phyloP scores from a whole-genome alignment of 1,140 invertebrate species.

The Stegodyphus dumicola region DNA sequence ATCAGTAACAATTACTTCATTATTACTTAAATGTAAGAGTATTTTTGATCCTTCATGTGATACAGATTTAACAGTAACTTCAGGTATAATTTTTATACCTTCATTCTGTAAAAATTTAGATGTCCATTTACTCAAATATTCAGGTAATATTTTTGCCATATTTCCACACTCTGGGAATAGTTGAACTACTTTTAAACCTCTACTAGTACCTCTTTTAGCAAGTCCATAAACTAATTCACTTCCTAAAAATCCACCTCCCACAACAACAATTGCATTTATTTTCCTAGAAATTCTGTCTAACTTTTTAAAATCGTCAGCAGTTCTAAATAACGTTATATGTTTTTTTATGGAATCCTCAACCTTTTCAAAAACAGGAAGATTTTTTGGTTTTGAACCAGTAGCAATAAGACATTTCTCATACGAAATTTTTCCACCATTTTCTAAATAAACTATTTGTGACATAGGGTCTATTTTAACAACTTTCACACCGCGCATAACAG shows the following conservation, averaged over 20 bases:
- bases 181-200: constrained; percentile 75
- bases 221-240: constrained; percentile 89
- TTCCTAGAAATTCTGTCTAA: constrained; percentile 68
- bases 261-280: constrained; percentile 79
- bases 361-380: constrained; percentile 76
- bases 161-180: constrained; percentile 83
- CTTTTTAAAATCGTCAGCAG: constrained; percentile 70
- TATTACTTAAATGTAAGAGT: constrained; percentile 75
- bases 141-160: constrained; percentile 84
- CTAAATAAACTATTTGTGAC: constrained; percentile 77
- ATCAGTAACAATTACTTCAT: constrained; percentile 75
- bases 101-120: constrained; percentile 76
- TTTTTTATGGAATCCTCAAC: constrained; percentile 74
- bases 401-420: constrained; percentile 94
- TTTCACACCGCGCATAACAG: constrained; percentile 79
- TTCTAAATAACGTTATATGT: constrained; percentile 76
- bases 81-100: constrained; percentile 78
- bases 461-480: constrained; percentile 81
- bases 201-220: constrained; percentile 73
- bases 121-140: constrained; percentile 86
- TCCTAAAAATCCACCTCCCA: constrained; percentile 91
- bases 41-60: constrained; percentile 68
- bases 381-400: constrained; percentile 83
- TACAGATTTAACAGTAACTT: constrained; percentile 72
- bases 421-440: constrained; percentile 79